Percentiles rank a stretch among this genome's conserved stretches.
Evolutionary conservation across 2,888 invertebrate genomes (phyloP).

Genomic region (Microdon myrmicae): DNA sequence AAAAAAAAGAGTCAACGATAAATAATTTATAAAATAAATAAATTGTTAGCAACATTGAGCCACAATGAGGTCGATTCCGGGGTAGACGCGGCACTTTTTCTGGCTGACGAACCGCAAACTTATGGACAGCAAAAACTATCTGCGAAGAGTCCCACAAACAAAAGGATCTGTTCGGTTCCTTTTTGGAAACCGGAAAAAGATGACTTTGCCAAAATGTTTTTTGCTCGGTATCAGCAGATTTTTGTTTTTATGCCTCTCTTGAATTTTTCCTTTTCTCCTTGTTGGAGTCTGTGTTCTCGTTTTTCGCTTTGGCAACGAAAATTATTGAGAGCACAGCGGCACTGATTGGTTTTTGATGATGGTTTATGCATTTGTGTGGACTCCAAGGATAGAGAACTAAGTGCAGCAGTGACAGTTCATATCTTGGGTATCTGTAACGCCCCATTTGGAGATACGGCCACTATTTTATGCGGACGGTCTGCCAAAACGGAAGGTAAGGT

Average conservation of each 20-base stretch:
- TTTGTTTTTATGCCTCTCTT: constrained; percentile 4
- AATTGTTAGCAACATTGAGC: constrained; percentile 28
- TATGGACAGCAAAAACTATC: constrained; percentile 13
- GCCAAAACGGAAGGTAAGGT: constrained; percentile 30
- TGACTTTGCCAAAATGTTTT: constrained; percentile 37
- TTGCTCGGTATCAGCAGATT: constrained; percentile 17
- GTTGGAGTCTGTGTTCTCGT: constrained; percentile 2
- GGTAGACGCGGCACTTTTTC: constrained; percentile 13
- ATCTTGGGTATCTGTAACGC: constrained; percentile 51
- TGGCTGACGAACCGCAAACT: background rate
- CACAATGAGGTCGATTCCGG: constrained; percentile 12
- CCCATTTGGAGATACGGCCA: constrained; percentile 35
- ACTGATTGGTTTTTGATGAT: constrained; percentile 56
- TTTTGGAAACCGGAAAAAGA: constrained; percentile 24
- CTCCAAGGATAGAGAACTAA: constrained; percentile 34
- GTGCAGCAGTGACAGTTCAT: constrained; percentile 19
- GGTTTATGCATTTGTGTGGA: constrained; percentile 46
- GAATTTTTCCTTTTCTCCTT: background rate
- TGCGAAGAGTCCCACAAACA: constrained; percentile 4
- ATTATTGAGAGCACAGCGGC: constrained; percentile 60
- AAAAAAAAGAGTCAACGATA: constrained; percentile 49
- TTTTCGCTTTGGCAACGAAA: constrained; percentile 50
- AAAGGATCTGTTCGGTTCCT: background rate
- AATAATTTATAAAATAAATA: constrained; percentile 54
- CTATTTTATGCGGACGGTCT: constrained; percentile 29